Percentiles rank a stretch among this genome's conserved stretches.
Evolutionary conservation across 2,113 vertebrate genomes (phyloP).

Genomic region (Mionectes macconnelli): DNA sequence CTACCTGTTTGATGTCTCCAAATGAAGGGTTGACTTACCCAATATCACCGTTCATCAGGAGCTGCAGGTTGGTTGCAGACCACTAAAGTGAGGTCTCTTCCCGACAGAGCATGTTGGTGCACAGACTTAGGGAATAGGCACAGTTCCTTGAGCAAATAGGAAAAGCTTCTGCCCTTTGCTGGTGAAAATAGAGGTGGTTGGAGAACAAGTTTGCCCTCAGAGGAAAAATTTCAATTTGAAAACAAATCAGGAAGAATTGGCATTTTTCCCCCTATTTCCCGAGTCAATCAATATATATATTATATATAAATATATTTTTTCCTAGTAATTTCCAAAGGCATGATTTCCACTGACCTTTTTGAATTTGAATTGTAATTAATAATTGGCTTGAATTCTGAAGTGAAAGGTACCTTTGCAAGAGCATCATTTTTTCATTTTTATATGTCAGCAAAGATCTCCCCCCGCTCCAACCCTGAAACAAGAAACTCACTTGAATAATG

Average conservation of each 20-base stretch:
- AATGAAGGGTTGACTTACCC: not conserved
- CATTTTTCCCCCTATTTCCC: not conserved
- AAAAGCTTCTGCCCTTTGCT: not conserved
- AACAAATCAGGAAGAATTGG: not conserved
- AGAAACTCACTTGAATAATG: not conserved
- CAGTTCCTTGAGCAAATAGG: not conserved
- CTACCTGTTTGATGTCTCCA: not conserved
- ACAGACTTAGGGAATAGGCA: not conserved
- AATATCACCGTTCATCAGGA: not conserved
- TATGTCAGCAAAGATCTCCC: slow-evolving; percentile 24
- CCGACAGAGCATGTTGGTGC: not conserved
- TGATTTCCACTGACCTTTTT: not conserved
- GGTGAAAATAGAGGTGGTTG: not conserved
- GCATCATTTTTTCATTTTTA: slow-evolving; percentile 25
- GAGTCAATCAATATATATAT: not conserved
- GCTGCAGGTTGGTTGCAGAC: not conserved
- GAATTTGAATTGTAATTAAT: not conserved
- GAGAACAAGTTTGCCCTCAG: not conserved
- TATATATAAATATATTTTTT: not conserved
- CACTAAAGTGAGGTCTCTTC: not conserved
- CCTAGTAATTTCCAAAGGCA: not conserved
- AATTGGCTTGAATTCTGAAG: slow-evolving; percentile 2
- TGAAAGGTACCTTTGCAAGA: slow-evolving; percentile 30
- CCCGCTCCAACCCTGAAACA: not conserved
- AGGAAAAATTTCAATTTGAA: not conserved